Percentiles rank a stretch among this genome's conserved stretches.
These are phyloP conservation scores for Cheirogaleus medius DNA, from an alignment of 2,113 vertebrate species.

Conservation along the genomic window DNA sequence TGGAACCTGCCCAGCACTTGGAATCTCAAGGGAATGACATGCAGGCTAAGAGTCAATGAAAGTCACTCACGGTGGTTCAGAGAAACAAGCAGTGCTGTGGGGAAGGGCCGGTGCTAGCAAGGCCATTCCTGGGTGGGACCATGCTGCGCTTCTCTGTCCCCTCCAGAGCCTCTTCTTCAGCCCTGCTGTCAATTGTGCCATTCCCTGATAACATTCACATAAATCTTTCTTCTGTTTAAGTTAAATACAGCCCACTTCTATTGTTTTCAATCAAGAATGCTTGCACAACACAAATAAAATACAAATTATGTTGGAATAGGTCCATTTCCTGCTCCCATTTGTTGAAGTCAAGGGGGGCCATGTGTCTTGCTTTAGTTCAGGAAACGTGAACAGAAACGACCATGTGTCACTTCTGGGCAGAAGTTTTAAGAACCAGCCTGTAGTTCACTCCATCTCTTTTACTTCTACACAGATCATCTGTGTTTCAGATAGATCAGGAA, in stretches of 20 bases:
- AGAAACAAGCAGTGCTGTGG: neutral
- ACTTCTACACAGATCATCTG: neutral
- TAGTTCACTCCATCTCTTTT: neutral
- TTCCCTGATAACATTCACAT: neutral
- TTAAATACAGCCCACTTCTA: neutral
- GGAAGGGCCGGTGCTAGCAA: rapidly evolving
- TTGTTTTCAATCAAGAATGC: neutral
- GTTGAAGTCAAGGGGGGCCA: neutral
- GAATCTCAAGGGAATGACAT: neutral
- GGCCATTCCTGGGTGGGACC: no score
- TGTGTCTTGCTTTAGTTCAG: neutral
- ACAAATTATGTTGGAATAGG: neutral
- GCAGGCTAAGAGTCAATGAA: neutral
- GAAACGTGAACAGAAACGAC: neutral
- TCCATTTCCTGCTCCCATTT: neutral
- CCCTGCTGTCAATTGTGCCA: neutral
- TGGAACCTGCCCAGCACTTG: neutral
- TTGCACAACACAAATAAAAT: neutral
- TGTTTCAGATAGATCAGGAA: neutral
- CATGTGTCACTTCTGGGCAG: neutral
- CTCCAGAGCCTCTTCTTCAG: neutral
- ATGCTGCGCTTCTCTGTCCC: rapidly evolving
- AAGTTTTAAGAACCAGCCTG: neutral
- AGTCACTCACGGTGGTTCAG: neutral
- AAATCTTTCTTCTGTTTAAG: neutral